These are phyloP conservation scores for Silurus asotus DNA, from an alignment of 2,113 vertebrate genomes.

Conservation along the genomic window DNA sequence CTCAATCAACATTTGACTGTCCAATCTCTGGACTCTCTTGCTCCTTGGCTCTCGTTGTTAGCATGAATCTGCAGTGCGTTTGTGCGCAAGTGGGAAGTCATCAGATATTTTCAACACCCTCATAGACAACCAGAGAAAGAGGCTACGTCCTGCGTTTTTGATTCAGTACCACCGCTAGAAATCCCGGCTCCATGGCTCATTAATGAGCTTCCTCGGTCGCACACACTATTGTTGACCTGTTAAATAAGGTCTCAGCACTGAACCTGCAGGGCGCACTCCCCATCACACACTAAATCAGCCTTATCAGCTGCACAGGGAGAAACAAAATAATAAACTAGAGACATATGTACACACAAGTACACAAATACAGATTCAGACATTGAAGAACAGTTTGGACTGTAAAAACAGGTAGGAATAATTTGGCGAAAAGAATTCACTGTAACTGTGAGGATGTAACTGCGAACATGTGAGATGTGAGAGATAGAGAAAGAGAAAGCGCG, in stretches of 20 bases:
- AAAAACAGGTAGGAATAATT: conserved; percentile 15
- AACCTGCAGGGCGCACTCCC: conserved; percentile 43
- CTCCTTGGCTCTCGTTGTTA: background rate
- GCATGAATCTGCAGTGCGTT: conserved; percentile 3
- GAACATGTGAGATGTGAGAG: background rate
- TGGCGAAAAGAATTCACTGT: background rate
- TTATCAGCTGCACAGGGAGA: conserved; percentile 47
- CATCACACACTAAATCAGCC: conserved; percentile 51
- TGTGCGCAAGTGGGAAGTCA: background rate
- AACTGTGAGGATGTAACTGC: background rate
- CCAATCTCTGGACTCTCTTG: background rate
- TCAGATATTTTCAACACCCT: background rate
- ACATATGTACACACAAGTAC: conserved; percentile 17
- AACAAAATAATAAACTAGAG: background rate
- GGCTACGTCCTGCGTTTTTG: background rate
- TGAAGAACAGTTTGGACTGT: conserved; percentile 13
- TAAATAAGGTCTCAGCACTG: conserved; percentile 20
- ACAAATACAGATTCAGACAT: conserved; percentile 32
- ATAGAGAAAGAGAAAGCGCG: background rate
- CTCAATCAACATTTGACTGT: background rate
- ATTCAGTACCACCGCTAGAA: background rate
- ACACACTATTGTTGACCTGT: conserved; percentile 46
- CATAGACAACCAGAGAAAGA: background rate
- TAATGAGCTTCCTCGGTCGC: conserved; percentile 21
- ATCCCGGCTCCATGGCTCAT: conserved; percentile 5